A percentile compares a stretch with the other conserved stretches of the same genome.
Conservation (phyloP, 2,113 vertebrate genomes). For the Trachemys scripta region DNA sequence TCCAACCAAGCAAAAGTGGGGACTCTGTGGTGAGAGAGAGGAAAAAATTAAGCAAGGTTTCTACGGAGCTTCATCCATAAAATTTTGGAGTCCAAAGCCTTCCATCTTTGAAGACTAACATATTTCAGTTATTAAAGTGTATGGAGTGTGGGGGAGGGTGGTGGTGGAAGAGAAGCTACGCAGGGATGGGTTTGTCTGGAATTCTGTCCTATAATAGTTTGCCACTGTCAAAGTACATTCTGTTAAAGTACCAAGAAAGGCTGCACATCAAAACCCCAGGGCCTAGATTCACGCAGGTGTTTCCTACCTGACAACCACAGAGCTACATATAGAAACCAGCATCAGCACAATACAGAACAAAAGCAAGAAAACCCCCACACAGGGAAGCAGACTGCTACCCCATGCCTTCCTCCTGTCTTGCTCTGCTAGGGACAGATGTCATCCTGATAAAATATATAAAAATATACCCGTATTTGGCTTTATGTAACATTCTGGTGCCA, state of each 20-base stretch:
- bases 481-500: background rate
- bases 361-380: background rate
- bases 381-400: background rate
- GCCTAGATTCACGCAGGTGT: background rate
- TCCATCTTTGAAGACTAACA: background rate
- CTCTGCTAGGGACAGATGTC: background rate
- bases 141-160: background rate
- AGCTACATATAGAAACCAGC: background rate
- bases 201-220: background rate
- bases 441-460: background rate
- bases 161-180: background rate
- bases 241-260: background rate
- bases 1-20: conserved; percentile 47
- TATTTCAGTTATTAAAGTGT: background rate
- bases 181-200: background rate
- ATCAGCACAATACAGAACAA: background rate
- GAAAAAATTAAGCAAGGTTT: background rate
- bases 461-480: background rate
- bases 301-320: background rate
- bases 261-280: background rate
- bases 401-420: background rate
- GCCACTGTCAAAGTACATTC: background rate
- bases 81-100: background rate
- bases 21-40: background rate
- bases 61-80: background rate